phyloP scores from a whole-genome alignment of 1,140 invertebrate species.

The Nasonia giraulti region DNA sequence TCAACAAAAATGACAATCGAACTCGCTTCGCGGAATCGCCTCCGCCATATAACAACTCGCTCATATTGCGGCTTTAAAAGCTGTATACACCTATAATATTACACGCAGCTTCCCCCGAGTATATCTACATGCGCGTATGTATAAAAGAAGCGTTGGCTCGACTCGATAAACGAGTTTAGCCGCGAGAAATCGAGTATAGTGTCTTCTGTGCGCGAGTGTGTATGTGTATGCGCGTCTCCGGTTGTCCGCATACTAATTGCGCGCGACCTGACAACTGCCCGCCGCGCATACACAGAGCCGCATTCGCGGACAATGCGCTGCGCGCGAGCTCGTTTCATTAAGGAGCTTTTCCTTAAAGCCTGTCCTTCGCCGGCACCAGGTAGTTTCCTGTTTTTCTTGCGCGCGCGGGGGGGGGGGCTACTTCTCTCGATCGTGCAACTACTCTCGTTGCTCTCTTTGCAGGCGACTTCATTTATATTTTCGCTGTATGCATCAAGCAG shows the following conservation, averaged over 20 bases:
- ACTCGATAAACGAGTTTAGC: slow-evolving; percentile 46
- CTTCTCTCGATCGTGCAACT: too few species aligned
- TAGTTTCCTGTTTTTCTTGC: slow-evolving; percentile 2
- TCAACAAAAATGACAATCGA: background rate
- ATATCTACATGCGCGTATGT: background rate
- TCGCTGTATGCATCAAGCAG: too few species aligned
- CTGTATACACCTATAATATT: background rate
- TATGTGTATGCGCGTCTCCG: slow-evolving; percentile 27
- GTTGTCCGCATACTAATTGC: slow-evolving; percentile 51
- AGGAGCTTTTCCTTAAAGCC: slow-evolving; percentile 6
- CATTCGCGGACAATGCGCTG: background rate
- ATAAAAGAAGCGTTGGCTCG: slow-evolving; percentile 12
- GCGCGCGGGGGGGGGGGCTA: background rate
- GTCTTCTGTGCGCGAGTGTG: background rate
- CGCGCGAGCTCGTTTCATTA: slow-evolving; percentile 4
- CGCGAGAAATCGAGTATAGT: background rate
- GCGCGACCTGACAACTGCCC: slow-evolving; percentile 34
- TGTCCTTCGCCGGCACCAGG: background rate
- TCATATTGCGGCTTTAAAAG: background rate
- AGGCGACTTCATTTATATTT: too few species aligned
- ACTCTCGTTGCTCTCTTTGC: too few species aligned
- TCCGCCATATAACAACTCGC: background rate
- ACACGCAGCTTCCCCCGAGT: background rate
- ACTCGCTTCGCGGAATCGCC: slow-evolving; percentile 32
- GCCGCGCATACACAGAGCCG: background rate